Evolutionary conservation across 2,113 vertebrate species (phyloP).

Genomic region (Tragelaphus imberbis): DNA sequence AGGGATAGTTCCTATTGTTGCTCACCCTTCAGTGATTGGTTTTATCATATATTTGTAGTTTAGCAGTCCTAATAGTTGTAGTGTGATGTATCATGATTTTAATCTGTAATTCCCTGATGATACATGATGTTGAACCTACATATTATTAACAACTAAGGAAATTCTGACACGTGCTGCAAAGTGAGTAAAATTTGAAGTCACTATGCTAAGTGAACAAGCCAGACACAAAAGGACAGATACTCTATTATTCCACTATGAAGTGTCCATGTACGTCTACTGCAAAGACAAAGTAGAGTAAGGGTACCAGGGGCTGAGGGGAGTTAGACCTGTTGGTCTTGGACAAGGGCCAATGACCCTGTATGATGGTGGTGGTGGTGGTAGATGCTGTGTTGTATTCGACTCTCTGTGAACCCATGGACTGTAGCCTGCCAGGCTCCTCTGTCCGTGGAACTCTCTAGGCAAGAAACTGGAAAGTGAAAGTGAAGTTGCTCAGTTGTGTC

Average conservation of each 20-base stretch:
- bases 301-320: not conserved
- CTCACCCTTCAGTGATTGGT: not conserved
- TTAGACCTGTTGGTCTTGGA: not conserved
- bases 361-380: not conserved
- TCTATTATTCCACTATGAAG: not conserved
- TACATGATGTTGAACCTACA: not conserved
- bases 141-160: not conserved
- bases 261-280: not conserved
- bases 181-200: not conserved
- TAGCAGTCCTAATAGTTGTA: not conserved
- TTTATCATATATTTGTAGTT: not conserved
- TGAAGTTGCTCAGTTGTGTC: too few species aligned
- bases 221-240: not conserved
- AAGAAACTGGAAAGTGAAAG: not conserved
- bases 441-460: not conserved
- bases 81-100: not conserved
- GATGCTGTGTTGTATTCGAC: rapidly evolving
- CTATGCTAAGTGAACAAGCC: not conserved
- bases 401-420: not conserved
- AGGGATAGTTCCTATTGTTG: not conserved
- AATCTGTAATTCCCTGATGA: not conserved
- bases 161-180: not conserved
- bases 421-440: not conserved
- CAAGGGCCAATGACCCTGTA: not conserved
- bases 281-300: not conserved